Percentiles rank a stretch among this genome's conserved stretches.
phyloP scores from a whole-genome alignment of 1,140 invertebrate species.

The Drosophila sturtevanti region DNA sequence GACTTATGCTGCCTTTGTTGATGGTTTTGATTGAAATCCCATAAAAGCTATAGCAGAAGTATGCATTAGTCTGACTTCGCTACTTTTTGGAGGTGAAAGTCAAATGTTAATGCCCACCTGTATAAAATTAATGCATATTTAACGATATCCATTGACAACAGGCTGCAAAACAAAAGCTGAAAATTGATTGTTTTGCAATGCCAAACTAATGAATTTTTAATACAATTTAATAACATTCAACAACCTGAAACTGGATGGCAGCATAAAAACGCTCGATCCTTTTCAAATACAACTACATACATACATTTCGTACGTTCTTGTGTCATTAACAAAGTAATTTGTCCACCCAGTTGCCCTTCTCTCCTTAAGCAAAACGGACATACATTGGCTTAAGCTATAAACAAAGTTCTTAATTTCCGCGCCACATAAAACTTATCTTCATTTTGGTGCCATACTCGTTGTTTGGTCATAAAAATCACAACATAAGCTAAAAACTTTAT shows the following conservation, averaged over 20 bases:
- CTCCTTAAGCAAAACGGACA: constrained; percentile 51
- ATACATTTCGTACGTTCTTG: not conserved
- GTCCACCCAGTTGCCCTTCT: constrained; percentile 21
- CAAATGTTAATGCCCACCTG: constrained; percentile 43
- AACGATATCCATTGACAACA: constrained; percentile 48
- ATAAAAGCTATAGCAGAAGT: constrained; percentile 17
- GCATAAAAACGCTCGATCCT: constrained; percentile 13
- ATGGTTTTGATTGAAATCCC: constrained; percentile 33
- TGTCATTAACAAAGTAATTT: constrained; percentile 69
- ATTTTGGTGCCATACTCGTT: constrained; percentile 54
- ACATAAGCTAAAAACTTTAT: constrained; percentile 80
- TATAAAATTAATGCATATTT: constrained; percentile 74
- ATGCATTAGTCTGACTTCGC: constrained; percentile 37
- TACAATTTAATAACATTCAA: constrained; percentile 60
- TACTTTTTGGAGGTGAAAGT: constrained; percentile 20
- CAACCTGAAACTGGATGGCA: not conserved
- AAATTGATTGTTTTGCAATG: constrained; percentile 2
- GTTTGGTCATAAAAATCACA: constrained; percentile 70
- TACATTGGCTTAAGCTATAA: constrained; percentile 61
- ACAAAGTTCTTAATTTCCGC: constrained; percentile 79
- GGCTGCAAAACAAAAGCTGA: not conserved
- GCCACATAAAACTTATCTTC: constrained; percentile 80
- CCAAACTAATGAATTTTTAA: constrained; percentile 71
- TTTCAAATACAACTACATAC: no score
- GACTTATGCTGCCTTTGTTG: constrained; percentile 36